Percentiles rank a stretch among this genome's conserved stretches.
Evolutionary conservation across 2,113 vertebrate genomes (phyloP).

Genomic region (Mustelus asterias): DNA sequence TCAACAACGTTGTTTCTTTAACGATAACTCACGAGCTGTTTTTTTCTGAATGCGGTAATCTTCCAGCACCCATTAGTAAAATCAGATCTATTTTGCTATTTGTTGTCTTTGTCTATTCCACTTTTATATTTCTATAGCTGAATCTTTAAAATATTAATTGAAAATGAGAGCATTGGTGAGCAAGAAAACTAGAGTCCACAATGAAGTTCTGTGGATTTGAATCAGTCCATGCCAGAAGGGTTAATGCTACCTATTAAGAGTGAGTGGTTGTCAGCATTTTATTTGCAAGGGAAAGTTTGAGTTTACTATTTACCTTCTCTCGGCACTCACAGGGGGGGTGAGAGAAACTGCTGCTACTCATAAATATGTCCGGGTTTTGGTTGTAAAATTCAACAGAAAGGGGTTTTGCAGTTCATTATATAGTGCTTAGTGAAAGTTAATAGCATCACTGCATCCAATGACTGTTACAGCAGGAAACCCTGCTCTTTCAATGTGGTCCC

Average conservation of each 20-base stretch:
- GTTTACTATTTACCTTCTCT: slow-evolving; percentile 23
- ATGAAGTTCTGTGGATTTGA: not conserved
- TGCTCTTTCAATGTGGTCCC: slow-evolving; percentile 6
- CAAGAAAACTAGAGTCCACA: not conserved
- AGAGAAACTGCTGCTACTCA: slow-evolving; percentile 41
- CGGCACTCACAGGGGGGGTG: slow-evolving; percentile 39
- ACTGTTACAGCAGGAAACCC: slow-evolving; percentile 32
- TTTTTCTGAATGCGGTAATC: not conserved
- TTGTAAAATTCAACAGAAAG: slow-evolving; percentile 44
- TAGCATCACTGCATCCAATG: slow-evolving; percentile 44
- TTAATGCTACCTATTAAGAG: slow-evolving; percentile 19
- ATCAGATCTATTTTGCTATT: not conserved
- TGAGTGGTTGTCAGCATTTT: slow-evolving; percentile 34
- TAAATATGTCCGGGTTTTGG: slow-evolving; percentile 45
- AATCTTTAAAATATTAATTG: not conserved
- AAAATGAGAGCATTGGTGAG: not conserved
- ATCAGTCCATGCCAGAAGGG: not conserved
- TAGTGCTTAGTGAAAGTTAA: slow-evolving; percentile 46
- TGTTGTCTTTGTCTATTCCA: not conserved
- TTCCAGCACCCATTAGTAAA: not conserved
- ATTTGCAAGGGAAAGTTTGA: slow-evolving; percentile 42
- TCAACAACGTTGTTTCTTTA: not conserved
- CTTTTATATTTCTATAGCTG: not conserved
- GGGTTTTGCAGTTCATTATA: slow-evolving; percentile 43
- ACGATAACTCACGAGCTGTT: not conserved